Evolutionary conservation across 2,113 vertebrate species (phyloP).

Genomic region (Neodon shergylaensis): DNA sequence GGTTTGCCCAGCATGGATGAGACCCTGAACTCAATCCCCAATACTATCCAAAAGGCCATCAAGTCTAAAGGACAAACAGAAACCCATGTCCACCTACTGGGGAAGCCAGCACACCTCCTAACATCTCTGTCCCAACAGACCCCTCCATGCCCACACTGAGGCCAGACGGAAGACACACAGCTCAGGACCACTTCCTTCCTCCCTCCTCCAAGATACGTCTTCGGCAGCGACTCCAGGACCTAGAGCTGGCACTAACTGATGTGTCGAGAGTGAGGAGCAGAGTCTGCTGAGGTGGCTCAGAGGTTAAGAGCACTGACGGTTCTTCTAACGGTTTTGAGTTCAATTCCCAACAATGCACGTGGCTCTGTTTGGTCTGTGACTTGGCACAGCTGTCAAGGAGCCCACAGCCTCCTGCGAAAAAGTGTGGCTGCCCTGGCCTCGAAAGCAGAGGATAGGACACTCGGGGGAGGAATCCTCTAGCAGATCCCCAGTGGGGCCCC

Average conservation of each 20-base stretch:
- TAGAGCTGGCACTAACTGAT: neutral
- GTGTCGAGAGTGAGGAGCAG: fast-evolving
- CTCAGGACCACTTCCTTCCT: neutral
- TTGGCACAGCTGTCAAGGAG: neutral
- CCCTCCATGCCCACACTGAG: neutral
- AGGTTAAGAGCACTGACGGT: neutral
- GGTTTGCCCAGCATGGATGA: neutral
- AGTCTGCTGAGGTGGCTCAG: neutral
- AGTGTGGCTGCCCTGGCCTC: neutral
- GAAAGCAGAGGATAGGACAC: fast-evolving
- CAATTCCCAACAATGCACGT: neutral
- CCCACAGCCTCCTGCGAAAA: neutral
- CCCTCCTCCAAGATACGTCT: neutral
- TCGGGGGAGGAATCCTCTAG: fast-evolving
- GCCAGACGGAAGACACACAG: neutral
- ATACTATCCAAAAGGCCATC: neutral
- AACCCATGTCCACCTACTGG: fast-evolving
- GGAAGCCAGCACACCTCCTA: neutral
- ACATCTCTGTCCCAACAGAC: no score
- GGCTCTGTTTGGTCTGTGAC: neutral
- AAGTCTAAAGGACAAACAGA: neutral
- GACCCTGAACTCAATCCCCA: neutral
- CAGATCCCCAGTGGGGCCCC: fast-evolving
- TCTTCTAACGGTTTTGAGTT: neutral
- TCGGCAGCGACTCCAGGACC: no score